phyloP scores from a whole-genome alignment of 2,888 invertebrate genomes.

The Sylvicola fuscatus region DNA sequence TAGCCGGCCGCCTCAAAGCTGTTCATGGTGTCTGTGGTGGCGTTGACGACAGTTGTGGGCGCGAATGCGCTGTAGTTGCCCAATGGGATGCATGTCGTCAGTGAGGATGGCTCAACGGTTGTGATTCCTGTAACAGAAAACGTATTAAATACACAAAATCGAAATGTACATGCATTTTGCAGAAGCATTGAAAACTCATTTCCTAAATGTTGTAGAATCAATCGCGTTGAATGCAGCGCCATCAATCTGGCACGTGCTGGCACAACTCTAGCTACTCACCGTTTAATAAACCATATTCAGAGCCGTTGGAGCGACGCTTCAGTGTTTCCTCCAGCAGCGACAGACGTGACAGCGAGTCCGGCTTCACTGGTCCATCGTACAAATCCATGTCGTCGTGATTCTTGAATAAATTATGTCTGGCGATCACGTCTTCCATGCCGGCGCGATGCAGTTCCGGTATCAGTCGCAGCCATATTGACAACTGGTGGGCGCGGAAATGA shows the following conservation, averaged over 20 bases:
- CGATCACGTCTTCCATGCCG: slow-evolving; percentile 75
- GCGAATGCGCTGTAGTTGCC: slow-evolving; percentile 27
- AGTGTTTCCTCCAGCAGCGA: slow-evolving; percentile 27
- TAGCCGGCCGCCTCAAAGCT: slow-evolving; percentile 62
- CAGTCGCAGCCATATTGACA: slow-evolving; percentile 86
- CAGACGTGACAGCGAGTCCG: slow-evolving; percentile 54
- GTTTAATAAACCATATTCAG: slow-evolving; percentile 6
- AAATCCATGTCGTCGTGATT: slow-evolving; percentile 74
- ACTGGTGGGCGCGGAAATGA: slow-evolving; percentile 85
- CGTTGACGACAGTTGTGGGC: slow-evolving; percentile 33
- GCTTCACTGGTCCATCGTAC: slow-evolving; percentile 75
- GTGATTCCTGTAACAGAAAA: slow-evolving; percentile 16
- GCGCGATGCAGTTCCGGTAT: slow-evolving; percentile 79
- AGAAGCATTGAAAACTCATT: too few relatives aligned
- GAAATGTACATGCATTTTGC: background rate
- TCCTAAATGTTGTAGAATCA: too few relatives aligned
- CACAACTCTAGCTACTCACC: slow-evolving; percentile 6
- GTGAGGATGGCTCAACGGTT: slow-evolving; percentile 26
- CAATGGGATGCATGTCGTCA: slow-evolving; percentile 31
- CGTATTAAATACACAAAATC: background rate
- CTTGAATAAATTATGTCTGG: slow-evolving; percentile 71
- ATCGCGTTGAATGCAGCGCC: too few relatives aligned
- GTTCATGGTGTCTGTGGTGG: slow-evolving; percentile 55
- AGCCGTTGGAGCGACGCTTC: slow-evolving; percentile 29
- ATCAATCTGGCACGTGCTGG: too few relatives aligned